Conservation (phyloP, 2,888 invertebrate species). For the Stenurella melanura region DNA sequence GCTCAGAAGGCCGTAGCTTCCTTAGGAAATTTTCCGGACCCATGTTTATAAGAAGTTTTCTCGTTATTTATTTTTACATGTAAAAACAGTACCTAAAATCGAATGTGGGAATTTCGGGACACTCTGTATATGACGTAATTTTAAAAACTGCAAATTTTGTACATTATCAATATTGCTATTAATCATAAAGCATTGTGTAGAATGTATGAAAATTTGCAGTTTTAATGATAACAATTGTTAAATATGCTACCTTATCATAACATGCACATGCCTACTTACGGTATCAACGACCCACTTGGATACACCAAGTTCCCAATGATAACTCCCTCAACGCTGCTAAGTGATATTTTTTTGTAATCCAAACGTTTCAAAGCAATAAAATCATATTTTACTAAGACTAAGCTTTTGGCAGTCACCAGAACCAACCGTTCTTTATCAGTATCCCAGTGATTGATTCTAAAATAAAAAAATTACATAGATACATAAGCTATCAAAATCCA, state of each 20-base stretch:
- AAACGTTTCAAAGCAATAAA: slow-evolving; percentile 87
- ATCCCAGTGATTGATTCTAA: slow-evolving; percentile 91
- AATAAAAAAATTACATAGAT: slow-evolving; percentile 56
- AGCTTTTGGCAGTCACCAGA: slow-evolving; percentile 82
- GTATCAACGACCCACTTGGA: slow-evolving; percentile 86
- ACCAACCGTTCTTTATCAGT: slow-evolving; percentile 88
- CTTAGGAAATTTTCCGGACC: too few relatives aligned
- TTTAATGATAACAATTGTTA: neutral
- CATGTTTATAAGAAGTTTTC: too few relatives aligned
- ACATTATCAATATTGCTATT: neutral
- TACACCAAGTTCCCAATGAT: slow-evolving; percentile 87
- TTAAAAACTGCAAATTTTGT: neutral
- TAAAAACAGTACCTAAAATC: too few relatives aligned
- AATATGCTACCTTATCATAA: neutral
- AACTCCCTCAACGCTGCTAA: slow-evolving; percentile 83
- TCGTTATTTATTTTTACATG: too few relatives aligned
- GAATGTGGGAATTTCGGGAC: too few relatives aligned
- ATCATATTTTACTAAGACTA: slow-evolving; percentile 88
- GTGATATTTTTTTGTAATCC: slow-evolving; percentile 81
- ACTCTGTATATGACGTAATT: neutral
- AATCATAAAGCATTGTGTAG: neutral
- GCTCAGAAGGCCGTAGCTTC: too few relatives aligned
- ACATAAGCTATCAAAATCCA: neutral
- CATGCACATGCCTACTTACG: slow-evolving; percentile 79
- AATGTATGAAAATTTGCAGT: neutral